Evolutionary conservation across 2,797 vertebrate genomes (phyloP).

Genomic region (Pipistrellus kuhlii): DNA sequence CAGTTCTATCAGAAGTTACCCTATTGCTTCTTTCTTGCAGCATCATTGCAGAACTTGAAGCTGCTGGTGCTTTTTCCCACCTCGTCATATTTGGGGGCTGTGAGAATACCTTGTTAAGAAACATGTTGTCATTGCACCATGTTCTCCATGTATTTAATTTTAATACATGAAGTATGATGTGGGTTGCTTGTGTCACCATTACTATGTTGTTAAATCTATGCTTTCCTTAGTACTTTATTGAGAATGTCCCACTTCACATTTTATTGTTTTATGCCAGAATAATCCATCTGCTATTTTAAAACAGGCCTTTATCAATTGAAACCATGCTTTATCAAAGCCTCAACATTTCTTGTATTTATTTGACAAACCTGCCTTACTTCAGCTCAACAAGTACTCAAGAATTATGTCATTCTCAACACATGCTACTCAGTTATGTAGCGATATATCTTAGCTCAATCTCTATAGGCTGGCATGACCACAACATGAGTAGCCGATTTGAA

Average conservation of each 20-base stretch:
- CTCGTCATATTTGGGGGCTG: neutral
- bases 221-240: neutral
- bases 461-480: neutral
- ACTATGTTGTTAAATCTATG: neutral
- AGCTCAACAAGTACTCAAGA: neutral
- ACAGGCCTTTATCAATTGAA: neutral
- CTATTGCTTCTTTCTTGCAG: neutral
- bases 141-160: neutral
- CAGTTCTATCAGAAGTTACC: neutral
- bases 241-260: neutral
- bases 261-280: neutral
- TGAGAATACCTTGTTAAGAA: neutral
- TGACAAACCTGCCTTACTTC: slow-evolving; percentile 11
- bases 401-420: neutral
- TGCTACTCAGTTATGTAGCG: neutral
- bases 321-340: neutral
- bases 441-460: neutral
- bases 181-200: neutral
- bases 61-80: neutral
- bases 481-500: neutral
- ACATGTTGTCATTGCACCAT: neutral
- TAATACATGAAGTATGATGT: neutral
- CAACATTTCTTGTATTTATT: neutral
- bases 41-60: neutral
- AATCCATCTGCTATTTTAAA: neutral